Evolutionary conservation across 1,140 invertebrate genomes (phyloP).

Genomic region (Eubasilissa regina): DNA sequence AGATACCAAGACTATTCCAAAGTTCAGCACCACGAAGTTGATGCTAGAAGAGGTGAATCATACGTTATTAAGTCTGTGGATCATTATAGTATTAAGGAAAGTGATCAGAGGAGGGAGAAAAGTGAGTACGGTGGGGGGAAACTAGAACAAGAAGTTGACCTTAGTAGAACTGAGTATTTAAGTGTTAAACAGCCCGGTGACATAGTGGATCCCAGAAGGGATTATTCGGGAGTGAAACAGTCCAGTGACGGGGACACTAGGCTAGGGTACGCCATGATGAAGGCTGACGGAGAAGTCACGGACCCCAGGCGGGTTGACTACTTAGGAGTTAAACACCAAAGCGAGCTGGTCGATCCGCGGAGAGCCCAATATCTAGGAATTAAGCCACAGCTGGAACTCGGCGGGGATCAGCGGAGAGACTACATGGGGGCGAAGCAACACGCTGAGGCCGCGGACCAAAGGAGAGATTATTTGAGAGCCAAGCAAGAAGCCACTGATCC

Average conservation of each 20-base stretch:
- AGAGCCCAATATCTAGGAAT: constrained; percentile 32
- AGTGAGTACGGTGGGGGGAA: constrained; percentile 10
- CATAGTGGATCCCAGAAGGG: constrained; percentile 1
- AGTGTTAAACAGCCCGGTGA: constrained; percentile 21
- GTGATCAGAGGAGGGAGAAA: background rate
- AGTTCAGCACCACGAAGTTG: constrained; percentile 14
- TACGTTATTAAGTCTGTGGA: constrained; percentile 53
- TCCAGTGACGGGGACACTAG: constrained; percentile 24
- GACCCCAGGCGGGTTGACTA: constrained; percentile 45
- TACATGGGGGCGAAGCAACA: constrained; percentile 40
- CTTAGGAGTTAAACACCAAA: constrained; percentile 30
- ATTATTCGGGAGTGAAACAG: constrained; percentile 32
- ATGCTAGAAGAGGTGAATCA: constrained; percentile 11
- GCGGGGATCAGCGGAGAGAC: constrained; percentile 11
- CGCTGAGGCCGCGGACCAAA: constrained; percentile 20
- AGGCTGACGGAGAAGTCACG: background rate
- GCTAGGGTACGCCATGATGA: background rate
- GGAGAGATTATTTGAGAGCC: constrained; percentile 28
- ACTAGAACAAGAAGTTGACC: constrained; percentile 21
- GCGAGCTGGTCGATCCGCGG: constrained; percentile 11
- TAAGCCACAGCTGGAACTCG: background rate
- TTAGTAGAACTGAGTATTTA: constrained; percentile 39
- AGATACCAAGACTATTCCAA: constrained; percentile 53
- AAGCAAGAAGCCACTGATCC: constrained; percentile 18
- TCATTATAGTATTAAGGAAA: constrained; percentile 35